phyloP scores from a whole-genome alignment of 2,797 vertebrate genomes.

The Coracias cyanogaster region DNA sequence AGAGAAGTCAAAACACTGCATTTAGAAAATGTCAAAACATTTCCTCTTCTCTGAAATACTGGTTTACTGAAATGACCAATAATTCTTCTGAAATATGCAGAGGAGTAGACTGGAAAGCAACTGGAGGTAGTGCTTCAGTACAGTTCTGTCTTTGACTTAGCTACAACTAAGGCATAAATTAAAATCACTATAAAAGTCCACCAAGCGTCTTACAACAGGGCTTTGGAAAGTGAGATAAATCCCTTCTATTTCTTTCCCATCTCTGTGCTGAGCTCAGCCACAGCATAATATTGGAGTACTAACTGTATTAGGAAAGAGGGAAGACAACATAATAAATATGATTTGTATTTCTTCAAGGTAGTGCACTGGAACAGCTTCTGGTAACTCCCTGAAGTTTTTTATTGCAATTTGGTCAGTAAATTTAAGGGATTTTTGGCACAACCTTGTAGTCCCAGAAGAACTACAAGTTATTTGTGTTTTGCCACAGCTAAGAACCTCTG shows the following conservation, averaged over 20 bases:
- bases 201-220: not conserved
- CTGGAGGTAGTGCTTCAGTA: not conserved
- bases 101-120: not conserved
- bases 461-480: not conserved
- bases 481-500: not conserved
- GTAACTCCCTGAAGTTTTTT: not conserved
- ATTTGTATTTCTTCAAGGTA: not conserved
- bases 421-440: not conserved
- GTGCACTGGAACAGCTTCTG: not conserved
- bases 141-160: not conserved
- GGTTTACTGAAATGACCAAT: not conserved
- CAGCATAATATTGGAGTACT: rapidly evolving
- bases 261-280: not conserved
- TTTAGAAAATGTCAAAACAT: not conserved
- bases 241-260: not conserved
- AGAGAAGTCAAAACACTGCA: not conserved
- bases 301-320: not conserved
- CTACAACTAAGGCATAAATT: not conserved
- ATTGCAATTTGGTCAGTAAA: not conserved
- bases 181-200: not conserved
- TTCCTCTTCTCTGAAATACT: not conserved
- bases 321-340: not conserved
- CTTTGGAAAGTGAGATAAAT: not conserved
- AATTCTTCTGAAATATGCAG: not conserved
- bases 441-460: not conserved